Evolutionary conservation across 2,888 invertebrate genomes (phyloP).

Genomic region (Silvanus unidentatus): DNA sequence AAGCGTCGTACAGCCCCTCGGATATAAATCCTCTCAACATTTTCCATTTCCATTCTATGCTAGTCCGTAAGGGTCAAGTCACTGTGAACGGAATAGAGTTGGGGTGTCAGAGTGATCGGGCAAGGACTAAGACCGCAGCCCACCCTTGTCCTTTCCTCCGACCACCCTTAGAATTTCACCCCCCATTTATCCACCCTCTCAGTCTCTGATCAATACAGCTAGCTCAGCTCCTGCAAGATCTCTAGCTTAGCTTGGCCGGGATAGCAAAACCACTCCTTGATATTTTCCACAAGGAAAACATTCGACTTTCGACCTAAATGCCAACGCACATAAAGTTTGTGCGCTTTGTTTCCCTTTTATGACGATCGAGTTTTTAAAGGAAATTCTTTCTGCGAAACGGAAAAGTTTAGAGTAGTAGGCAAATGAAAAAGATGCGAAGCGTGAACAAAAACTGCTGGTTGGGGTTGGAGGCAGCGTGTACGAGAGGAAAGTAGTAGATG

Average conservation of each 20-base stretch:
- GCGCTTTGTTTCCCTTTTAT: constrained; percentile 28
- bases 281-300: constrained; percentile 36
- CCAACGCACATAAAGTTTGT: constrained; percentile 20
- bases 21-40: too few relatives aligned
- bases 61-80: constrained; percentile 32
- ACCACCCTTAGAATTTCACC: constrained; percentile 42
- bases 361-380: constrained; percentile 10
- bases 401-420: constrained; percentile 15
- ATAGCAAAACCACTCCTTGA: constrained; percentile 46
- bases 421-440: constrained; percentile 21
- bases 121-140: constrained; percentile 47
- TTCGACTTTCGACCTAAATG: constrained; percentile 35
- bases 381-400: constrained; percentile 23
- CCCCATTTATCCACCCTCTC: constrained; percentile 30
- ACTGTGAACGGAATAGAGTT: constrained; percentile 26
- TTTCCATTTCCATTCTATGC: constrained; percentile 22
- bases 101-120: constrained; percentile 40
- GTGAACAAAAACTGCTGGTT: constrained; percentile 15
- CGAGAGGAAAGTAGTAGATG: not conserved
- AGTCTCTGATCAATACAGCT: constrained; percentile 47
- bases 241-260: constrained; percentile 48
- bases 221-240: constrained; percentile 48
- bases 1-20: too few relatives aligned
- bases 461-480: constrained; percentile 12
- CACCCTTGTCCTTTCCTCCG: constrained; percentile 46